Base-by-base conservation (phyloP, 2,888 invertebrate genomes). In the Mesorhabditis belari region DNA sequence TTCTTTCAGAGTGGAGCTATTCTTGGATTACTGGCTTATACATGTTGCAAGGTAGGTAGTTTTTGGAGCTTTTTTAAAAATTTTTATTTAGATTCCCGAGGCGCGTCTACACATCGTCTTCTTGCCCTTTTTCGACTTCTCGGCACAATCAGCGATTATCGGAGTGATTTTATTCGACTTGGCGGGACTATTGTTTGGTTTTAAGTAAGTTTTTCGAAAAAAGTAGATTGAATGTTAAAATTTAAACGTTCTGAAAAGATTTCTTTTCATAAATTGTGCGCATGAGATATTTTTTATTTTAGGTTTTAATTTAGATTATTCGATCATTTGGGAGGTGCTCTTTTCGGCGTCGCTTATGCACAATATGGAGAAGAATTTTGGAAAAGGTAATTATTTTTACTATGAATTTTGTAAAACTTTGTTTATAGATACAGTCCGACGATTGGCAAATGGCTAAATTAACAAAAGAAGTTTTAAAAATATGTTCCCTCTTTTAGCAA, bases 301-400 rank as follows among this genome's bases (percentile, higher is more conserved):
- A n/a, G n/a, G n/a, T n/a, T 17, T 35, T 35, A 90, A 50, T 98
- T 94, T 92, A 88, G 87, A 81, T 86, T 91, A 75, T 91, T 98
- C 80, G 98, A 98, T 82, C 96, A 98, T 87, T 87, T 98, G 67
- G 93, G 94, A 21, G 96, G 96, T 29, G 89, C 90, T 50, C 80
- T 90, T 49, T 91, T 89, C 84, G 96, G 96, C 85, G 87, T 95
- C 55, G 44, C 44, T n/a, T 35, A 35, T n/a, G 44, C 44, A n/a
- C 44, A 35, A 17, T 35, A 17, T 9, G 44, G 12, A 35, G 44
- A 35, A n/a, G n/a, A n/a, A n/a, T n/a, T n/a, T n/a, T n/a, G n/a
- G n/a, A n/a, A n/a, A n/a, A n/a, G n/a, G n/a, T n/a, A n/a, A n/a
- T n/a, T n/a, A n/a, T n/a, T n/a, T n/a, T n/a, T n/a, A n/a, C n/a